These are phyloP conservation scores for Anodontia alba DNA, from an alignment of 2,888 invertebrate genomes.

Conservation along the genomic window DNA sequence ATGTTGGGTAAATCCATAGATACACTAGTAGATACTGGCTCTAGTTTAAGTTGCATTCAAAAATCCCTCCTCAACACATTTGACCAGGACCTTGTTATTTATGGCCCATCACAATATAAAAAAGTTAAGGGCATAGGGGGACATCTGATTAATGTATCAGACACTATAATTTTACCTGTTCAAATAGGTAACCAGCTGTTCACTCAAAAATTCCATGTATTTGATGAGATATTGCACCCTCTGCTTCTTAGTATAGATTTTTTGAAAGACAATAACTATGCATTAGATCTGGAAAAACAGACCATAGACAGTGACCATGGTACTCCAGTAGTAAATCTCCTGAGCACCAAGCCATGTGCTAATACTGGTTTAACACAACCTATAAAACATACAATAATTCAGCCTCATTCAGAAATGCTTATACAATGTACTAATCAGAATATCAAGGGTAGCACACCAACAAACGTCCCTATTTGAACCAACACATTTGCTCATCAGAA, in stretches of 20 bases:
- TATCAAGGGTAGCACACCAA: background rate
- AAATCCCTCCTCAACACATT: background rate
- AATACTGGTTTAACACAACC: background rate
- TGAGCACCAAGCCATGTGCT: background rate
- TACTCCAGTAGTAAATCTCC: background rate
- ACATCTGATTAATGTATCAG: background rate
- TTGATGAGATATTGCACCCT: background rate
- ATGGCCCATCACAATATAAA: background rate
- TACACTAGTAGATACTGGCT: background rate
- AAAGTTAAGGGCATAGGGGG: background rate
- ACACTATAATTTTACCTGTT: background rate
- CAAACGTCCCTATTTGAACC: background rate
- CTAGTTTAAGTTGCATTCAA: background rate
- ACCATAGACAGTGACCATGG: background rate
- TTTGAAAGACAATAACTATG: background rate
- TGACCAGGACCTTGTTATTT: background rate
- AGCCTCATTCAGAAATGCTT: background rate
- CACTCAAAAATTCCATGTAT: background rate
- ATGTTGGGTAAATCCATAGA: background rate
- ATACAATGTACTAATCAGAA: background rate
- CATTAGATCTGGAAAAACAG: background rate
- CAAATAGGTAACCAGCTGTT: background rate
- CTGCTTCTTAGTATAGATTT: background rate
- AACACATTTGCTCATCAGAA: background rate
- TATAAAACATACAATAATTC: background rate